These are phyloP conservation scores for Coccyzus lansbergi DNA, from an alignment of 2,797 vertebrate species.

Conservation along the genomic window DNA sequence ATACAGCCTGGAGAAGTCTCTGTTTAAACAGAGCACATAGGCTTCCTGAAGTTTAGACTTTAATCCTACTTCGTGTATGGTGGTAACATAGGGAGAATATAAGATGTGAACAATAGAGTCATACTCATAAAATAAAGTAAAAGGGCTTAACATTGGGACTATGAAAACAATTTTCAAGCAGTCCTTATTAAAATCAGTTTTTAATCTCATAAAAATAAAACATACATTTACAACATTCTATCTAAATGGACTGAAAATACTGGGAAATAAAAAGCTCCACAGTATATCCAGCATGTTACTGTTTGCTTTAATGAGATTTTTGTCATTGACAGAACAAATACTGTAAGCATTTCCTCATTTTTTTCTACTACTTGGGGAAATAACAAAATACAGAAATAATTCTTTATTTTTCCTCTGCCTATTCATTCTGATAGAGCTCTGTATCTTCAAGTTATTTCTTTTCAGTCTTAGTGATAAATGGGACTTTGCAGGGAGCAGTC, in stretches of 20 bases:
- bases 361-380: neutral
- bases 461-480: constrained; percentile 40
- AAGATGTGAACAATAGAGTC: neutral
- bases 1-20: neutral
- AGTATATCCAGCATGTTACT: neutral
- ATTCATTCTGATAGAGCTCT: neutral
- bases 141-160: neutral
- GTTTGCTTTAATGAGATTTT: neutral
- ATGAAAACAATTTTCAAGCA: neutral
- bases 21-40: neutral
- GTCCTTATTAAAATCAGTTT: constrained; percentile 13
- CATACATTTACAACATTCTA: neutral
- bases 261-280: neutral
- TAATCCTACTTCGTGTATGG: neutral
- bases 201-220: constrained; percentile 29
- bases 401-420: neutral
- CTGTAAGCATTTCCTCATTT: neutral
- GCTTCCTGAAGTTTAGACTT: neutral
- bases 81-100: neutral
- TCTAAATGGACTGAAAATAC: neutral
- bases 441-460: neutral
- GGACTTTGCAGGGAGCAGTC: constrained; percentile 16
- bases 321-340: neutral
- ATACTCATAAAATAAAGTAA: neutral
- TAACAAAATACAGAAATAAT: neutral